Evolutionary conservation across 1,140 invertebrate species (phyloP).

Genomic region (Hydropsyche tenuis): DNA sequence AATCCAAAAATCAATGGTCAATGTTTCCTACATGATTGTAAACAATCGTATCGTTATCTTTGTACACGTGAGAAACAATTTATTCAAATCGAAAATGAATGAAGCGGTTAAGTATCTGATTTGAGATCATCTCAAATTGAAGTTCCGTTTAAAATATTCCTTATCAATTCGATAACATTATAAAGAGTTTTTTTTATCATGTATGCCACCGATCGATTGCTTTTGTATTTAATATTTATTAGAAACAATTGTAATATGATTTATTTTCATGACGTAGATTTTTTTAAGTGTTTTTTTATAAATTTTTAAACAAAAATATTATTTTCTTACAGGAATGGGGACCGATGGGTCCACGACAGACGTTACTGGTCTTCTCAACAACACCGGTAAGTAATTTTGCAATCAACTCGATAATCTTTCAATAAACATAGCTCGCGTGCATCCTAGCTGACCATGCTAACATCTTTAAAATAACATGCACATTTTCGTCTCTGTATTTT

Average conservation of each 20-base stretch:
- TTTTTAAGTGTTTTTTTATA: neutral
- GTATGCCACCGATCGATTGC: no score
- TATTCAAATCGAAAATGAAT: neutral
- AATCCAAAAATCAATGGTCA: no score
- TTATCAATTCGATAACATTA: no score
- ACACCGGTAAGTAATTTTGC: slow-evolving; percentile 62
- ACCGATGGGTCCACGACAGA: slow-evolving; percentile 65
- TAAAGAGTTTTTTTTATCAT: no score
- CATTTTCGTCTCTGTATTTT: neutral
- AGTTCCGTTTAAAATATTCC: no score
- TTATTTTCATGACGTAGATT: no score
- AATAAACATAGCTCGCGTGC: slow-evolving; percentile 32
- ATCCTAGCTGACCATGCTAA: slow-evolving; percentile 10
- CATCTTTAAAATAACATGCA: neutral
- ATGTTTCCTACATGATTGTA: no score
- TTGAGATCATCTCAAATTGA: neutral
- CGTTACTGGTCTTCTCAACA: slow-evolving; percentile 65
- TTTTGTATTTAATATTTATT: no score
- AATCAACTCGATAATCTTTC: slow-evolving; percentile 48
- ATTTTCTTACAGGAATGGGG: slow-evolving; percentile 64
- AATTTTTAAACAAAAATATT: slow-evolving; percentile 34
- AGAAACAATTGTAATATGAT: no score
- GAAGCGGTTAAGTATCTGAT: neutral
- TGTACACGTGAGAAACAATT: no score
- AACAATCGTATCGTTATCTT: no score